These are phyloP conservation scores for Zaprionus capensis DNA, from an alignment of 1,140 invertebrate genomes.

Conservation along the genomic window DNA sequence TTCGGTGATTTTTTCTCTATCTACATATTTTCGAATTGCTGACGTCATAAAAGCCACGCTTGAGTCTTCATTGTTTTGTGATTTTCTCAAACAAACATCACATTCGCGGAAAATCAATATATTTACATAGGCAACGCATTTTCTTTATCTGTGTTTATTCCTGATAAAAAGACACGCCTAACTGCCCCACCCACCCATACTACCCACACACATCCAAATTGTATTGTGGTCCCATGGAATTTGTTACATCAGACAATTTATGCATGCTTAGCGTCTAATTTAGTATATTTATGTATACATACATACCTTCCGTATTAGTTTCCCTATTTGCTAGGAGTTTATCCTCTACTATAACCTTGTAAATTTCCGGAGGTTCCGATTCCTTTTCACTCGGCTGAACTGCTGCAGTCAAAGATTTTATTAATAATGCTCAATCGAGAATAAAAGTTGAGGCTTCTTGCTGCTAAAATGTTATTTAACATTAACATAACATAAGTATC, in stretches of 20 bases:
- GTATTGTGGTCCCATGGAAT: neutral
- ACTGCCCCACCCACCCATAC: neutral
- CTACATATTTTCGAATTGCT: slow-evolving; percentile 6
- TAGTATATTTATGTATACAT: neutral
- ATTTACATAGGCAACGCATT: slow-evolving; percentile 25
- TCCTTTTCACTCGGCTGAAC: slow-evolving; percentile 13
- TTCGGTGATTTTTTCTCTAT: neutral
- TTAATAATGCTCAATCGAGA: slow-evolving; percentile 1
- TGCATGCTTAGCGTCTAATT: neutral
- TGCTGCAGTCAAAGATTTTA: slow-evolving; percentile 25
- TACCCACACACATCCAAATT: slow-evolving; percentile 1
- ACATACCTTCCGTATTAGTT: slow-evolving; percentile 53
- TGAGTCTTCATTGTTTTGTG: neutral
- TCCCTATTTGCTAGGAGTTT: slow-evolving; percentile 37
- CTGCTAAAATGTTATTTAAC: neutral
- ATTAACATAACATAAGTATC: neutral
- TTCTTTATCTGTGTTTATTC: slow-evolving; percentile 25
- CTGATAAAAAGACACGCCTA: slow-evolving; percentile 25
- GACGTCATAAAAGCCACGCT: slow-evolving; percentile 37
- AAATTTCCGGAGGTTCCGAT: slow-evolving; percentile 43
- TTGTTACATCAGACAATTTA: slow-evolving; percentile 63
- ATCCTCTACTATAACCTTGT: slow-evolving; percentile 63
- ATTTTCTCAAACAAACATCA: slow-evolving; percentile 5
- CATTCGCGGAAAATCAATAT: slow-evolving; percentile 40
- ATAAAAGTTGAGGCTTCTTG: neutral